Evolutionary conservation across 1,140 invertebrate species (phyloP).

Genomic region (Brachionus calyciflorus): DNA sequence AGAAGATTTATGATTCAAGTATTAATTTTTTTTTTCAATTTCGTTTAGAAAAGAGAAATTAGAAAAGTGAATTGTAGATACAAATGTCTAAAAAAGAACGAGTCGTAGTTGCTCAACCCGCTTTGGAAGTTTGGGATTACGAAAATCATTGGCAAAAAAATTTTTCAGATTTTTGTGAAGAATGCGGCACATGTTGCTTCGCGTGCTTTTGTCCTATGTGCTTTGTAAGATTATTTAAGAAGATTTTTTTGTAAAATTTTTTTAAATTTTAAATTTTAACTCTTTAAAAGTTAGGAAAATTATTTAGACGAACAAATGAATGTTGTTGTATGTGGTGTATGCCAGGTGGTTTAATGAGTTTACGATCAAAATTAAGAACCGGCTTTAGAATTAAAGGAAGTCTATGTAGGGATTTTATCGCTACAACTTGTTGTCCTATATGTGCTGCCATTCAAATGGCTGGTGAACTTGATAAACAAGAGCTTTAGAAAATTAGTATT

Average conservation of each 20-base stretch:
- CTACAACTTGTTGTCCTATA: slow-evolving; percentile 34
- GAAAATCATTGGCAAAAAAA: slow-evolving; percentile 42
- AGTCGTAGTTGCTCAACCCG: slow-evolving; percentile 12
- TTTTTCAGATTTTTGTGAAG: slow-evolving; percentile 28
- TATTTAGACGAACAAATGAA: slow-evolving; percentile 46
- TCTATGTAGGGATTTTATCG: slow-evolving; percentile 25
- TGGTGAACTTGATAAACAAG: slow-evolving; percentile 39
- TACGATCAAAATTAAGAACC: slow-evolving; percentile 36
- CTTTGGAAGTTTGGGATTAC: slow-evolving; percentile 26
- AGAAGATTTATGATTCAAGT: no score
- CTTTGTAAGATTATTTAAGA: slow-evolving; percentile 2
- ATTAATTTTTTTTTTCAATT: no score
- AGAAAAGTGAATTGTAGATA: no score
- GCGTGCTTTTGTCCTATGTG: slow-evolving; percentile 26
- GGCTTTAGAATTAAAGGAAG: slow-evolving; percentile 35
- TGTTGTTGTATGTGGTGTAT: slow-evolving; percentile 43
- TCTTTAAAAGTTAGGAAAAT: slow-evolving; percentile 30
- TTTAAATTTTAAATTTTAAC: not conserved
- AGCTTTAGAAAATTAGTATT: not conserved
- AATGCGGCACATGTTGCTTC: slow-evolving; percentile 17
- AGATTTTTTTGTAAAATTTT: not conserved
- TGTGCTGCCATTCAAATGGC: slow-evolving; percentile 34
- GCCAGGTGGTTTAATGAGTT: slow-evolving; percentile 30
- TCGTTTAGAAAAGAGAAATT: no score
- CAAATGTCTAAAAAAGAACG: not conserved